Conservation (phyloP, 2,113 vertebrate species). For the Rafetus swinhoei region DNA sequence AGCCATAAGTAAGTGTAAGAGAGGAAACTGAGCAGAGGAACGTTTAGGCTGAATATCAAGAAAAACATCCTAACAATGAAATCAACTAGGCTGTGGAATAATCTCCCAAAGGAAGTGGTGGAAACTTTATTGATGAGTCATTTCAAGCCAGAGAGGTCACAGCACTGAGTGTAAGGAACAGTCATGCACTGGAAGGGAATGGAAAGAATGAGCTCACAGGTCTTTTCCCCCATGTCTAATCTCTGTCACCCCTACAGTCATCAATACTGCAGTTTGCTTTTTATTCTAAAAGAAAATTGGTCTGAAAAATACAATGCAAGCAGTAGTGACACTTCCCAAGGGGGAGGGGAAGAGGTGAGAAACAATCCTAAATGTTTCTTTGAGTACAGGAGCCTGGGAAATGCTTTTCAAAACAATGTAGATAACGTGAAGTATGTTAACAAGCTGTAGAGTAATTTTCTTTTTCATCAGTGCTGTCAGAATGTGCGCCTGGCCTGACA, state of each 20-base stretch:
- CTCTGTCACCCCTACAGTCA: neutral
- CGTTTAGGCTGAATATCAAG: slow-evolving; percentile 50
- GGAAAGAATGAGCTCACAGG: neutral
- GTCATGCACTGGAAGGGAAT: slow-evolving; percentile 25
- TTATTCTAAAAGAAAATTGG: slow-evolving; percentile 5
- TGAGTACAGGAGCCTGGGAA: slow-evolving; percentile 37
- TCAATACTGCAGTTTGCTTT: neutral
- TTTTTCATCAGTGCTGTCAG: neutral
- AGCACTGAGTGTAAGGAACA: slow-evolving; percentile 26
- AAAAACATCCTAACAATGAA: slow-evolving; percentile 50
- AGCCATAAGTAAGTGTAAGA: neutral
- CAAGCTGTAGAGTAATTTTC: slow-evolving; percentile 27
- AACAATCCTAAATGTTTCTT: neutral
- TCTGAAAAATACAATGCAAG: neutral
- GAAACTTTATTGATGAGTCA: slow-evolving; percentile 66
- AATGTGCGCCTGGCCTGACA: slow-evolving; percentile 14
- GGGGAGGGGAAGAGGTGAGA: neutral
- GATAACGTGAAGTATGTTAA: slow-evolving; percentile 35
- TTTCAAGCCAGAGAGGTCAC: slow-evolving; percentile 34
- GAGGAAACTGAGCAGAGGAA: slow-evolving; percentile 44
- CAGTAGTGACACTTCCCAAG: neutral
- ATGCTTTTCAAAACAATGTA: slow-evolving; percentile 43
- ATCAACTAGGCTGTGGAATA: neutral
- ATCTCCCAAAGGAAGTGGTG: slow-evolving; percentile 28
- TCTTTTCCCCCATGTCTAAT: slow-evolving; percentile 34